Percentiles rank a stretch among this genome's conserved stretches.
Evolutionary conservation across 2,113 vertebrate species (phyloP).

Genomic region (Passer montanus): DNA sequence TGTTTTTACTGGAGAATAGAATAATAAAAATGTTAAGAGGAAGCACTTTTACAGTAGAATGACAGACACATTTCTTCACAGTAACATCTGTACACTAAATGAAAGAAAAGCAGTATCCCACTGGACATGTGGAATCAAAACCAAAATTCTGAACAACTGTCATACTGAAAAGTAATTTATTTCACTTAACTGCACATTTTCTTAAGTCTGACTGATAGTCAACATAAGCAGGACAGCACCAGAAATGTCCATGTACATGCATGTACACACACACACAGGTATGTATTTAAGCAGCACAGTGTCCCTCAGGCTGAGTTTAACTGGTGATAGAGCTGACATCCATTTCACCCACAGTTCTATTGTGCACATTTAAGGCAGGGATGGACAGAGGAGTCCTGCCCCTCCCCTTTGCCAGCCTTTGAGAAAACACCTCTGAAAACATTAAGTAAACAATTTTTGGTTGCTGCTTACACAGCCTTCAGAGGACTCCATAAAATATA

Average conservation of each 20-base stretch:
- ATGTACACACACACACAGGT: fast-evolving
- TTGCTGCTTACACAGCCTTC: not conserved
- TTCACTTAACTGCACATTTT: not conserved
- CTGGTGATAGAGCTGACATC: not conserved
- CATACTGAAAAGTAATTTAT: not conserved
- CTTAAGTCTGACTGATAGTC: not conserved
- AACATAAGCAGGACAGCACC: not conserved
- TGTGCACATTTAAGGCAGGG: not conserved
- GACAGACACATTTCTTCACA: not conserved
- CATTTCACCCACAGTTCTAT: not conserved
- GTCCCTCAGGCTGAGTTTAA: not conserved
- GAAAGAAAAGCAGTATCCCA: not conserved
- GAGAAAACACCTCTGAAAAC: not conserved
- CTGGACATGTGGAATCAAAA: not conserved
- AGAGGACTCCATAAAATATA: not conserved
- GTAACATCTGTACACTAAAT: not conserved
- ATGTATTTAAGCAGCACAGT: not conserved
- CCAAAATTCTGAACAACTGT: not conserved
- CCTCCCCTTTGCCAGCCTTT: not conserved
- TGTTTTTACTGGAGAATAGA: not conserved
- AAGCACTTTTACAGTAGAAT: not conserved
- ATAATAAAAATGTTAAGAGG: conserved; percentile 14
- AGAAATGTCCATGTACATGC: not conserved
- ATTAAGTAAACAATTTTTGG: not conserved
- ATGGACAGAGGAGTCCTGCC: not conserved